phyloP scores from a whole-genome alignment of 2,113 vertebrate species.

The Scatophagus argus region DNA sequence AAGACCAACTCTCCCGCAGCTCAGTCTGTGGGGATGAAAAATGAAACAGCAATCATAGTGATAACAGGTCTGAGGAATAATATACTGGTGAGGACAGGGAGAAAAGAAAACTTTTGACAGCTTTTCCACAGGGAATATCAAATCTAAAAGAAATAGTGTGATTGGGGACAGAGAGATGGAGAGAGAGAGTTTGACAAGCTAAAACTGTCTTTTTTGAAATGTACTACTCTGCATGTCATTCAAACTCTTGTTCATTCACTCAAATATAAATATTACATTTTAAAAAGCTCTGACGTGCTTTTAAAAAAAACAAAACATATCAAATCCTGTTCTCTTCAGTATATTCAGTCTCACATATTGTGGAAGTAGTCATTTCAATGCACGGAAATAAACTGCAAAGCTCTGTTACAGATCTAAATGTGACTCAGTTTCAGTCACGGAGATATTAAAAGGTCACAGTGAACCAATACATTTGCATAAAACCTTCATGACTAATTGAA shows the following conservation, averaged over 20 bases:
- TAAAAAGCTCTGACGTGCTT: background rate
- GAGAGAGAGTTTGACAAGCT: conserved; percentile 12
- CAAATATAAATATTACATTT: background rate
- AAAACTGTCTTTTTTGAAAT: conserved; percentile 28
- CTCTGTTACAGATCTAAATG: conserved; percentile 17
- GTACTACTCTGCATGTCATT: conserved; percentile 6
- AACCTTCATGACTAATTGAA: conserved; percentile 47
- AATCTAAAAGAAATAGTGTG: conserved; percentile 22
- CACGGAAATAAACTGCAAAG: background rate
- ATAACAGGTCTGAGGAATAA: conserved; percentile 53
- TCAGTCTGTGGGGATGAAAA: conserved; percentile 45
- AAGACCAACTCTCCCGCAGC: conserved; percentile 20
- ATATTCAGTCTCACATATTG: background rate
- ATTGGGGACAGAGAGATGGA: conserved; percentile 22
- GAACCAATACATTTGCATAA: conserved; percentile 15
- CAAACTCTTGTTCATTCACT: conserved; percentile 1
- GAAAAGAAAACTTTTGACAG: conserved; percentile 48
- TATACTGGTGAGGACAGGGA: conserved; percentile 10
- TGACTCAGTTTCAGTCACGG: conserved; percentile 17
- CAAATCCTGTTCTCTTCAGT: conserved; percentile 2
- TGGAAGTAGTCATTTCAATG: background rate
- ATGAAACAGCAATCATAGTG: conserved; percentile 41
- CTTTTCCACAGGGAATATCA: conserved; percentile 44
- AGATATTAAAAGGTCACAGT: conserved; percentile 41
- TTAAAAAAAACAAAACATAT: background rate